Percentiles rank a stretch among this genome's conserved stretches.
These are phyloP conservation scores for Terrapene triunguis DNA, from an alignment of 2,113 vertebrate species.

Conservation along the genomic window DNA sequence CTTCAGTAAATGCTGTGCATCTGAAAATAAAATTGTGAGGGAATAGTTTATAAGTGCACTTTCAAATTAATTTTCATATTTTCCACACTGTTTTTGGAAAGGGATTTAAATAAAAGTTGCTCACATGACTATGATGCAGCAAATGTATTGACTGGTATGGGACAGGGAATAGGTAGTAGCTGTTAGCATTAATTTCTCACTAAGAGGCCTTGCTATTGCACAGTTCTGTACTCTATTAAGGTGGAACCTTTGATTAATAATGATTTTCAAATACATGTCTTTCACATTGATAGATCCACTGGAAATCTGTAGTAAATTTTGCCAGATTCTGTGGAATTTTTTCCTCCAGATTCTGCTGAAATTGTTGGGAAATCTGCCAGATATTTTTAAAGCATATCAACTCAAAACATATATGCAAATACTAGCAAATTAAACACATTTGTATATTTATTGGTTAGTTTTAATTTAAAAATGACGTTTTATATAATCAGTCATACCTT, in stretches of 20 bases:
- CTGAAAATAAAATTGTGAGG: background rate
- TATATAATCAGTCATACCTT: background rate
- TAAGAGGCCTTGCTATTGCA: background rate
- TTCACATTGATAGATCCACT: background rate
- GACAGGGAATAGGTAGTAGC: constrained; percentile 3
- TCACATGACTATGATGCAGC: background rate
- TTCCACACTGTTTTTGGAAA: constrained; percentile 51
- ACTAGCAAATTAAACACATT: background rate
- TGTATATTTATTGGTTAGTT: background rate
- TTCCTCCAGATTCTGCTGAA: background rate
- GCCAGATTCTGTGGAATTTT: constrained; percentile 43
- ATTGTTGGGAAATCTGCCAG: background rate
- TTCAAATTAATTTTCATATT: constrained; percentile 16
- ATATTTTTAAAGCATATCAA: background rate
- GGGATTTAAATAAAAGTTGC: constrained; percentile 17
- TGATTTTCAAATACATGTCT: constrained; percentile 24
- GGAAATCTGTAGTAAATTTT: background rate
- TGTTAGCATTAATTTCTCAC: background rate
- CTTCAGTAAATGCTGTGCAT: background rate
- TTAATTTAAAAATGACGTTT: background rate
- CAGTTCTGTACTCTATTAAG: constrained; percentile 22
- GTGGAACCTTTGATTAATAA: constrained; percentile 63
- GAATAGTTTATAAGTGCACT: background rate
- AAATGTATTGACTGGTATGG: constrained; percentile 16
- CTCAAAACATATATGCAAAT: background rate